phyloP scores from a whole-genome alignment of 2,797 vertebrate genomes.

The Pterois miles region DNA sequence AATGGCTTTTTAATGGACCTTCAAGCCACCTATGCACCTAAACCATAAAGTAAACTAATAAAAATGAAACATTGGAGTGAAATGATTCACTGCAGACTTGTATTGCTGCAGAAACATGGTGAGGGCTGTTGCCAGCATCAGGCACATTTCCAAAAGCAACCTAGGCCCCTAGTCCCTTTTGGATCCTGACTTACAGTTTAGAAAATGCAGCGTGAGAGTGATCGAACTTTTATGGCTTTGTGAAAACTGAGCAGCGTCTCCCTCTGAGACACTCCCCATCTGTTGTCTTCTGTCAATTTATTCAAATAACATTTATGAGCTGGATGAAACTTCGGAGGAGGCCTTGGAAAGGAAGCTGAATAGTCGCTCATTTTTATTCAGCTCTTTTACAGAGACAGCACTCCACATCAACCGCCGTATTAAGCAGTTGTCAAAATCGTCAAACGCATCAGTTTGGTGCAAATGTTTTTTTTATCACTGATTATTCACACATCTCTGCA shows the following conservation, averaged over 20 bases:
- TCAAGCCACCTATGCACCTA: conserved; percentile 1
- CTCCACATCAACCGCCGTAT: not conserved
- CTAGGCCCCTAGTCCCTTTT: not conserved
- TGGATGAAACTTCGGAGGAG: not conserved
- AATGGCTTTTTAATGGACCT: conserved; percentile 27
- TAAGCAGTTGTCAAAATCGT: conserved; percentile 9
- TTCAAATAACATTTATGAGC: conserved; percentile 32
- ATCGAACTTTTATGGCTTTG: conserved; percentile 28
- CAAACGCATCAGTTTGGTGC: not conserved
- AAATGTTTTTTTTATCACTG: not conserved
- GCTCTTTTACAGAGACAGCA: not conserved
- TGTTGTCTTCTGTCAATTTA: conserved; percentile 24
- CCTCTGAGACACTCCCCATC: conserved; percentile 30
- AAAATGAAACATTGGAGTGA: conserved; percentile 11
- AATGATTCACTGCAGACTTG: conserved; percentile 7
- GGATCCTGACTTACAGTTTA: conserved; percentile 23
- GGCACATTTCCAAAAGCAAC: conserved; percentile 31
- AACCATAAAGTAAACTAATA: conserved; percentile 14
- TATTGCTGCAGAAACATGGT: not conserved
- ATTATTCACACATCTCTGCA: conserved; percentile 10
- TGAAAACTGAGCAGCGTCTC: not conserved
- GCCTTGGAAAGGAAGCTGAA: not conserved
- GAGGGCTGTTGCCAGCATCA: conserved; percentile 8
- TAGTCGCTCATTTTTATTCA: not conserved
- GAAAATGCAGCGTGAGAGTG: conserved; percentile 13